A percentile compares a stretch with the other conserved stretches of the same genome.
phyloP scores from a whole-genome alignment of 2,797 vertebrate species.

The Premnoplex brunnescens region DNA sequence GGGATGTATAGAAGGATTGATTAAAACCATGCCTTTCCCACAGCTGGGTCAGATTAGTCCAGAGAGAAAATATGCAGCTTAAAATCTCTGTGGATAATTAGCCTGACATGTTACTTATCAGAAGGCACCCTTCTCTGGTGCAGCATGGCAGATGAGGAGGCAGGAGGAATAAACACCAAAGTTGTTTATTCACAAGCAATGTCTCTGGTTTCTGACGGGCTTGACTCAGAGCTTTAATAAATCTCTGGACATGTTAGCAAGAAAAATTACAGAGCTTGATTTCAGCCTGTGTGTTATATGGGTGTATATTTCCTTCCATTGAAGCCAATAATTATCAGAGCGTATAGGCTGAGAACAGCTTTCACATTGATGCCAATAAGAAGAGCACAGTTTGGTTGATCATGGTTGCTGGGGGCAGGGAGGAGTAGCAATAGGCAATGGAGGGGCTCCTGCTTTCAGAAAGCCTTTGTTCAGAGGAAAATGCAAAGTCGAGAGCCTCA shows the following conservation, averaged over 20 bases:
- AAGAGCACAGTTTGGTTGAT: not conserved
- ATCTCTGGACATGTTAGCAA: not conserved
- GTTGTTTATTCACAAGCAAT: not conserved
- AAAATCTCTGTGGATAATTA: conserved; percentile 58
- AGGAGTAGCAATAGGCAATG: not conserved
- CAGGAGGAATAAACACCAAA: not conserved
- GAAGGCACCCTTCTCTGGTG: conserved; percentile 37
- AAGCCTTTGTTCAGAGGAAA: not conserved
- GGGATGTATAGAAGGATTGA: conserved; percentile 1
- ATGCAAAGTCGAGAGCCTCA: not conserved
- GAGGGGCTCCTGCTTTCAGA: not conserved
- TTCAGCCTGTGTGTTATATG: not conserved
- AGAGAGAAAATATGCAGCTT: conserved; percentile 55
- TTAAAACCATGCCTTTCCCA: conserved; percentile 43
- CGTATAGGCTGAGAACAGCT: not conserved
- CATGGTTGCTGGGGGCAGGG: not conserved
- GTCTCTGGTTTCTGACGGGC: not conserved
- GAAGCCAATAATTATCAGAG: not conserved
- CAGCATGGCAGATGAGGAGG: conserved; percentile 7
- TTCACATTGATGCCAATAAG: not conserved
- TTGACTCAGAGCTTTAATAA: not conserved
- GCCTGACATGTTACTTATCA: conserved; percentile 26
- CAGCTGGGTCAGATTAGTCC: conserved; percentile 70
- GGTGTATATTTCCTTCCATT: not conserved
- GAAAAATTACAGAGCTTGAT: not conserved